Percentiles rank a stretch among this genome's conserved stretches.
These are phyloP conservation scores for Achroia grisella DNA, from an alignment of 1,140 invertebrate genomes.

Conservation along the genomic window DNA sequence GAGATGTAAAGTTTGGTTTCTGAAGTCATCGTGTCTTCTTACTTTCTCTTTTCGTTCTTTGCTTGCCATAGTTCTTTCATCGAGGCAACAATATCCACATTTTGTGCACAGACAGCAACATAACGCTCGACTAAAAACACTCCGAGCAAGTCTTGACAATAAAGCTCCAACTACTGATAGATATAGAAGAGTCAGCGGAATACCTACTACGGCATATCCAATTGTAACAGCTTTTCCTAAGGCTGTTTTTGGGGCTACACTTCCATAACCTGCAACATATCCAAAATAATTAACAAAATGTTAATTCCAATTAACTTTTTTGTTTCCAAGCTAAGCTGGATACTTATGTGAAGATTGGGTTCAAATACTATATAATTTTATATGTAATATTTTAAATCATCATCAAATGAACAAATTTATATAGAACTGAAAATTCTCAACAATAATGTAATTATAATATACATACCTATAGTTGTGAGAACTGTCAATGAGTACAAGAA, in stretches of 20 bases:
- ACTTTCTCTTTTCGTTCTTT: conserved; percentile 85
- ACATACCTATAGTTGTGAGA: conserved; percentile 95
- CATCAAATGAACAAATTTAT: too few relatives aligned
- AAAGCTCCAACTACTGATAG: conserved; percentile 88
- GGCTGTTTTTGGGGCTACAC: conserved; percentile 86
- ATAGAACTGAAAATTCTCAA: not conserved
- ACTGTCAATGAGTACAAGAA: conserved; percentile 97
- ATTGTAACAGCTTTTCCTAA: conserved; percentile 90
- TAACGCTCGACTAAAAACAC: conserved; percentile 87
- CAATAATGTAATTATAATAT: not conserved
- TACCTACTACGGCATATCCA: conserved; percentile 91
- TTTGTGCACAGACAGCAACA: conserved; percentile 90
- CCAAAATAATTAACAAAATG: conserved; percentile 20
- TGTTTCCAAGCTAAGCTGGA: too few relatives aligned
- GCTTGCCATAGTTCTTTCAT: conserved; percentile 85
- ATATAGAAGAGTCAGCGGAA: conserved; percentile 93
- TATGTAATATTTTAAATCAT: too few relatives aligned
- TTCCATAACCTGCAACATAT: conserved; percentile 86
- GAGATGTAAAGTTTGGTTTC: conserved; percentile 79
- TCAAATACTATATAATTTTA: too few relatives aligned
- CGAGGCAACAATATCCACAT: conserved; percentile 89
- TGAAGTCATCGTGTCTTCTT: conserved; percentile 83
- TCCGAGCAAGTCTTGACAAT: conserved; percentile 88
- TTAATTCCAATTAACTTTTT: too few relatives aligned
- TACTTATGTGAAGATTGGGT: too few relatives aligned